phyloP scores from a whole-genome alignment of 2,113 vertebrate species.

The Forbesichthys agassizii region DNA sequence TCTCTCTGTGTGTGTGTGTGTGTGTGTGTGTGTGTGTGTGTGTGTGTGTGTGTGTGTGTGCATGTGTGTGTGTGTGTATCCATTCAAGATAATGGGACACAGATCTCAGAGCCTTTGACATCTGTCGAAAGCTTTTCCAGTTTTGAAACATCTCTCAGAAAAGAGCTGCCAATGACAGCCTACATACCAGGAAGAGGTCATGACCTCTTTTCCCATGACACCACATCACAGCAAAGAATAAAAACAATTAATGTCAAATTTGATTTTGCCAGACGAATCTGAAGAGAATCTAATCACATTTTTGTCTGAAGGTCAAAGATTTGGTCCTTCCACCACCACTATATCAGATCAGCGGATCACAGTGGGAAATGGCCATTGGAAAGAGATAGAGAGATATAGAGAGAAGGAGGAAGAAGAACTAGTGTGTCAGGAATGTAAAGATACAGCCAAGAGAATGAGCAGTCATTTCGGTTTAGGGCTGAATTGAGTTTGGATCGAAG shows the following conservation, averaged over 20 bases:
- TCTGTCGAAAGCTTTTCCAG: constrained; percentile 52
- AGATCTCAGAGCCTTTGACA: constrained; percentile 44
- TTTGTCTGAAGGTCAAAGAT: constrained; percentile 40
- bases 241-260: constrained; percentile 24
- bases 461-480: constrained; percentile 41
- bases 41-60: constrained; percentile 1
- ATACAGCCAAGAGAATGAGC: constrained; percentile 7
- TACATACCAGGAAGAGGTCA: constrained; percentile 17
- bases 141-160: constrained; percentile 39
- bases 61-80: background rate
- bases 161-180: constrained; percentile 14
- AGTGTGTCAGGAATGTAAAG: background rate
- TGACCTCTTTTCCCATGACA: constrained; percentile 23
- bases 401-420: constrained; percentile 17
- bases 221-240: constrained; percentile 1
- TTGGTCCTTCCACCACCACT: constrained; percentile 6
- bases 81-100: constrained; percentile 53
- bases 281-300: background rate
- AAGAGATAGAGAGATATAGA: constrained; percentile 25
- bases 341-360: constrained; percentile 15
- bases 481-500: constrained; percentile 22
- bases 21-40: background rate
- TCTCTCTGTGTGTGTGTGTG: background rate
- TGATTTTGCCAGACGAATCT: constrained; percentile 11
- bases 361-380: background rate